Conservation (phyloP, 2,888 invertebrate genomes). For the Acrocera orbiculus region DNA sequence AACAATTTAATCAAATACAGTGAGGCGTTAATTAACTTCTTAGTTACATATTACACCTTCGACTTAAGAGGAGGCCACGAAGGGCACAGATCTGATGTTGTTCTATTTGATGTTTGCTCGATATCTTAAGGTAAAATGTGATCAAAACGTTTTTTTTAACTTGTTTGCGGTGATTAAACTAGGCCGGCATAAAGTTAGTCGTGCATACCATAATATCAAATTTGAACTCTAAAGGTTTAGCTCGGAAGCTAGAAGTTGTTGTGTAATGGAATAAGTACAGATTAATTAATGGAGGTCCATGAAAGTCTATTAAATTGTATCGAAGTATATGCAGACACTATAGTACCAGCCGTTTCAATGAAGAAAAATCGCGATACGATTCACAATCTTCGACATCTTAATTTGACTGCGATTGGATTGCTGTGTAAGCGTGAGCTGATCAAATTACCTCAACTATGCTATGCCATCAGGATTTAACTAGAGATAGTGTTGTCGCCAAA, state of each 20-base stretch:
- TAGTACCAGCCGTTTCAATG: slow-evolving; percentile 9
- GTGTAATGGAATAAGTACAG: slow-evolving; percentile 7
- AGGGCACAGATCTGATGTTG: not conserved
- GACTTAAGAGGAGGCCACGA: slow-evolving; percentile 1
- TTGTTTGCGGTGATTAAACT: slow-evolving; percentile 4
- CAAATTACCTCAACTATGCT: slow-evolving; percentile 10
- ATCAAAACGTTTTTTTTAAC: slow-evolving; percentile 1
- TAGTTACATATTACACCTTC: slow-evolving; percentile 9
- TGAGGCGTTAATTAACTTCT: slow-evolving; percentile 10
- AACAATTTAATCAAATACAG: slow-evolving; percentile 11
- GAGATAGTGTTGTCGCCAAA: no score
- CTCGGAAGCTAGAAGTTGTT: no score
- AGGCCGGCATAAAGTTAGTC: slow-evolving; percentile 6
- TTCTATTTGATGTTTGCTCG: slow-evolving; percentile 1
- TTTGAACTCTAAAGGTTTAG: slow-evolving; percentile 6
- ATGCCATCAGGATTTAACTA: no score
- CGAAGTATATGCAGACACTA: no score
- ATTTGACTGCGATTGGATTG: slow-evolving; percentile 9
- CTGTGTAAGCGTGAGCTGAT: slow-evolving; percentile 10
- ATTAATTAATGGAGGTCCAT: slow-evolving; percentile 10
- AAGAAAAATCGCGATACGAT: slow-evolving; percentile 11
- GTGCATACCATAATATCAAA: slow-evolving; percentile 10
- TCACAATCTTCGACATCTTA: slow-evolving; percentile 11
- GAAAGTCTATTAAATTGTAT: slow-evolving; percentile 8
- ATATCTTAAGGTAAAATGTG: no score